Base-by-base conservation (phyloP, 2,888 invertebrate genomes). In the Harpagoxenus sublaevis region DNA sequence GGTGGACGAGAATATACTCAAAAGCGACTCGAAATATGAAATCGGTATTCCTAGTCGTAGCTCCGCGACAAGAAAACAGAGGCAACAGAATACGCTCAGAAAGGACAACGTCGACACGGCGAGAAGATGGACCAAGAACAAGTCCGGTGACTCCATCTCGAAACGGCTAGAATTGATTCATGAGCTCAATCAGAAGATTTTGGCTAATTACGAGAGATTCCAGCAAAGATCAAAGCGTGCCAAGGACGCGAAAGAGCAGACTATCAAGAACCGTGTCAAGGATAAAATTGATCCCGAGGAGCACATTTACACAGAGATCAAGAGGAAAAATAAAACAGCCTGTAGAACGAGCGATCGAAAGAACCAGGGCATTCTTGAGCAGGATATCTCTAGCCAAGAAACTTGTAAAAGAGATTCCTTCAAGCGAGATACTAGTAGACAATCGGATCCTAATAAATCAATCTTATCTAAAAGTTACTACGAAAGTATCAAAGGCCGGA, bases 141-240 rank as follows among this genome's bases (percentile, higher is more conserved):
- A 93, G 39, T 91, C 92, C 12, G 93, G 93, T 85, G 94, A 94
- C 79, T 94, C 94, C 18, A 94, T 95, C 45, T 91, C 94, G 0
- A 94, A 94, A 71, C 90, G 95, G 12, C 84, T 94, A 4, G 93
- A 94, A 66, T 84, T 95, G 53, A 95, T 95, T 12, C 94, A 94
- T 83, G 95, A 95, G 63, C 84, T 95, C 39, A 95, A 95, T 86
- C 94, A 93, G 45, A 94, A 95, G 88, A 95, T 95, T 31, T 87
- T 94, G 3, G 92, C 93, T 3, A 95, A 94, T 83, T 93, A 94
- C 81, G 94, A 94, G 66, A 92, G 91, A 39, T 94, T 94, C 70
- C 94, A 94, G 53, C 92, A 93, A 31, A 94, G 91, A 48, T 93
- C 93, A 0, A 93, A 91, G 85, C 89, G 91, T 18, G 75, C 9